phyloP scores from a whole-genome alignment of 1,140 invertebrate genomes.

The Atta colombica region DNA sequence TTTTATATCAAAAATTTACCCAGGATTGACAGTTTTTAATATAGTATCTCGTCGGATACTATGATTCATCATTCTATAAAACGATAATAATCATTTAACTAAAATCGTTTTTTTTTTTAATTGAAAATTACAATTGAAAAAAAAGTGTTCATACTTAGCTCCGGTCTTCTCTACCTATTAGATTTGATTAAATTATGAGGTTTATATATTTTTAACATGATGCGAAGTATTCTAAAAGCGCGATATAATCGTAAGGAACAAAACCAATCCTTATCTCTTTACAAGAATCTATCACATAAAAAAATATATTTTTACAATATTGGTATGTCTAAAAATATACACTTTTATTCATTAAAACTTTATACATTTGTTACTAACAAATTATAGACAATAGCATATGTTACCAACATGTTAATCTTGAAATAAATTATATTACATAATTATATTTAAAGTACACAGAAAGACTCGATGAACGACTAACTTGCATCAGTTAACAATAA shows the following conservation, averaged over 20 bases:
- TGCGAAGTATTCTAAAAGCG: not conserved
- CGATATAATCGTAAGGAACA: not conserved
- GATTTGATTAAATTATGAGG: slow-evolving; percentile 5
- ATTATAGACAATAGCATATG: slow-evolving; percentile 48
- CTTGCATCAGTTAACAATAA: slow-evolving; percentile 30
- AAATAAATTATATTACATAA: slow-evolving; percentile 68
- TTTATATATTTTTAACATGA: not conserved
- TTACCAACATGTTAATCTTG: slow-evolving; percentile 44
- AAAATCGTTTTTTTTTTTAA: too few species aligned
- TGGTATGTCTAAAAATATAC: slow-evolving; percentile 70
- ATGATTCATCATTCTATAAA: too few species aligned
- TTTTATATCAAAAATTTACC: too few species aligned
- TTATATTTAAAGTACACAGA: slow-evolving; percentile 30
- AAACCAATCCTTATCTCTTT: slow-evolving; percentile 5
- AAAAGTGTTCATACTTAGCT: too few species aligned
- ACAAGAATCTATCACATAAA: slow-evolving; percentile 14
- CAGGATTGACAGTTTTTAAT: too few species aligned
- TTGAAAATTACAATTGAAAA: too few species aligned
- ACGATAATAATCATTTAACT: too few species aligned
- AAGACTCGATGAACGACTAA: slow-evolving; percentile 29
- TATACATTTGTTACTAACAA: slow-evolving; percentile 59
- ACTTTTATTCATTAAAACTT: slow-evolving; percentile 63
- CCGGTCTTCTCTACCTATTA: not conserved
- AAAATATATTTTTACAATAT: slow-evolving; percentile 71
- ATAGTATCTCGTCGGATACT: too few species aligned